Evolutionary conservation across 2,888 invertebrate species (phyloP).

Genomic region (Acanthopleura granulata): DNA sequence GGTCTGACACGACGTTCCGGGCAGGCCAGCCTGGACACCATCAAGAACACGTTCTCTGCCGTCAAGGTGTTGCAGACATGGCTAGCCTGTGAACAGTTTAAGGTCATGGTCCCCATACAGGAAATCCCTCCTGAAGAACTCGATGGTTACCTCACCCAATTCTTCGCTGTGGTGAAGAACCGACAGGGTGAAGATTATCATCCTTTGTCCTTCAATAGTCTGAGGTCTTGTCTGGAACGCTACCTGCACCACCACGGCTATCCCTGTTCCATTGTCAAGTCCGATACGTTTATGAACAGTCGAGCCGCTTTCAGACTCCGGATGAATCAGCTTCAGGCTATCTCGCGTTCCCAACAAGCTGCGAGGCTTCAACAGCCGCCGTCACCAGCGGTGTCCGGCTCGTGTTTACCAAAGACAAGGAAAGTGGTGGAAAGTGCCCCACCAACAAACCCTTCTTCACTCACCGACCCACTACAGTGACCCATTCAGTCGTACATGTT

Average conservation of each 20-base stretch:
- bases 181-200: conserved; percentile 7
- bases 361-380: too few relatives aligned
- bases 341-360: background rate
- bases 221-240: conserved; percentile 5
- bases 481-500: too few relatives aligned
- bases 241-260: conserved; percentile 9
- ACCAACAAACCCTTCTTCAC: too few relatives aligned
- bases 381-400: too few relatives aligned
- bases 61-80: conserved; percentile 2
- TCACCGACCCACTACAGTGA: too few relatives aligned
- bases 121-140: background rate
- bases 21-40: background rate
- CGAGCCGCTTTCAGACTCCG: background rate
- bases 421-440: too few relatives aligned
- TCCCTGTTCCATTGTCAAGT: conserved; percentile 13
- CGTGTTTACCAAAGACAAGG: too few relatives aligned
- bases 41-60: conserved; percentile 8
- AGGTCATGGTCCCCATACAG: background rate
- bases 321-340: conserved; percentile 2
- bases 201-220: conserved; percentile 8
- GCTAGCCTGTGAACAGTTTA: background rate
- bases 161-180: conserved; percentile 11
- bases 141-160: background rate
- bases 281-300: background rate
- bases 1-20: too few relatives aligned